Evolutionary conservation across 2,888 invertebrate species (phyloP).

Genomic region (Cistogaster globosa): DNA sequence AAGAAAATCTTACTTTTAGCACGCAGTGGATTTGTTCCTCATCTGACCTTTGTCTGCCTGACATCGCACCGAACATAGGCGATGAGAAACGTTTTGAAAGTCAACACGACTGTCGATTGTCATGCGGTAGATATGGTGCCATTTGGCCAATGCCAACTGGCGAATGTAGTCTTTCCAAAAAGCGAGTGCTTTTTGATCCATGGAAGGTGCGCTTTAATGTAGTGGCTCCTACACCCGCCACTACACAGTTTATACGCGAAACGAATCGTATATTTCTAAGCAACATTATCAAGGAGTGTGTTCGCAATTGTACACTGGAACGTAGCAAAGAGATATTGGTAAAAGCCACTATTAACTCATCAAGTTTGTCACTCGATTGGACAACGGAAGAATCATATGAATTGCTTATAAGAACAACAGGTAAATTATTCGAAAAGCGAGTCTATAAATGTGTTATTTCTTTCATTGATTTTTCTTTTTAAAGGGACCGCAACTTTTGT

Average conservation of each 20-base stretch:
- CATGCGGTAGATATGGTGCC: constrained; percentile 87
- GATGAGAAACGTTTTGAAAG: constrained; percentile 80
- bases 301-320: constrained; percentile 83
- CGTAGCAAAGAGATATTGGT: constrained; percentile 85
- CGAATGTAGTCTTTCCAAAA: constrained; percentile 81
- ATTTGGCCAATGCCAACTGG: constrained; percentile 89
- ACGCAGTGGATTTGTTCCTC: constrained; percentile 76
- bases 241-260: constrained; percentile 84
- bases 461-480: not conserved
- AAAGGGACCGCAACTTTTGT: constrained; percentile 84
- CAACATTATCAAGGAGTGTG: constrained; percentile 86
- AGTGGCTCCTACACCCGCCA: constrained; percentile 83
- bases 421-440: constrained; percentile 77
- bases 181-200: constrained; percentile 85
- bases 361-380: constrained; percentile 85
- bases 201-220: constrained; percentile 84
- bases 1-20: constrained; percentile 35
- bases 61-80: constrained; percentile 72
- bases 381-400: constrained; percentile 88
- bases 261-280: constrained; percentile 85
- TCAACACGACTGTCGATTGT: constrained; percentile 86
- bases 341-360: constrained; percentile 84
- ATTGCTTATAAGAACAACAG: constrained; percentile 85
- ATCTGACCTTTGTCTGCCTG: constrained; percentile 76
- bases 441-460: not conserved